These are phyloP conservation scores for Ceryle rudis DNA, from an alignment of 2,797 vertebrate species.

Conservation along the genomic window DNA sequence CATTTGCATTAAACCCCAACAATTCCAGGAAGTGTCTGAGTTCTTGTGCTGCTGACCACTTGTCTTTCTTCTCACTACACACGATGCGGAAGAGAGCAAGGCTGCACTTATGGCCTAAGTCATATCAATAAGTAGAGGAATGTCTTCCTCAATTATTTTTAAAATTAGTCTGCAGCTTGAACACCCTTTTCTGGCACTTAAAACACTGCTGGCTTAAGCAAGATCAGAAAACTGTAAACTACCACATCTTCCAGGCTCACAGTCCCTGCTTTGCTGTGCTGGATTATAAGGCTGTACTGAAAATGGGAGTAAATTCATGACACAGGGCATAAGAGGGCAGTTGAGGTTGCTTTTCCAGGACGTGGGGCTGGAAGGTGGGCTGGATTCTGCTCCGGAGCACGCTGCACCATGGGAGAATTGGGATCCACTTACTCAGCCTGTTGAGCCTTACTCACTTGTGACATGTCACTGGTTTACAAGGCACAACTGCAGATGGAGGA, in stretches of 20 bases:
- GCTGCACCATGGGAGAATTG: neutral
- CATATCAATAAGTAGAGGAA: neutral
- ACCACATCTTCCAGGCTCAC: neutral
- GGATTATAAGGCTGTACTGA: neutral
- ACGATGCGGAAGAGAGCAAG: neutral
- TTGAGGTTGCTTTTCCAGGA: neutral
- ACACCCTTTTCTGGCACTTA: neutral
- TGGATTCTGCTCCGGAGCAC: neutral
- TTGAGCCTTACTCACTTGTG: neutral
- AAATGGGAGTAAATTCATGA: neutral
- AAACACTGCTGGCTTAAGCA: neutral
- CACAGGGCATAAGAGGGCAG: neutral
- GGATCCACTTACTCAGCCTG: neutral
- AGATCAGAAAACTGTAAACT: neutral
- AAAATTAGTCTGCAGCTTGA: neutral
- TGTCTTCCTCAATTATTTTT: neutral
- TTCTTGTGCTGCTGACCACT: neutral
- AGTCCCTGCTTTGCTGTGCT: neutral
- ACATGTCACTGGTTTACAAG: neutral
- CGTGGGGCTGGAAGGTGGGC: neutral
- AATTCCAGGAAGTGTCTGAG: constrained; percentile 19
- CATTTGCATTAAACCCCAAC: constrained; percentile 17
- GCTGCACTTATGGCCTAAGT: neutral
- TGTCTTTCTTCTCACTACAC: neutral
- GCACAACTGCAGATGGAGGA: neutral